Evolutionary conservation across 2,888 invertebrate species (phyloP), one percentile per base, ranked within the genome.

Genomic region (Polydesmus complanatus): DNA sequence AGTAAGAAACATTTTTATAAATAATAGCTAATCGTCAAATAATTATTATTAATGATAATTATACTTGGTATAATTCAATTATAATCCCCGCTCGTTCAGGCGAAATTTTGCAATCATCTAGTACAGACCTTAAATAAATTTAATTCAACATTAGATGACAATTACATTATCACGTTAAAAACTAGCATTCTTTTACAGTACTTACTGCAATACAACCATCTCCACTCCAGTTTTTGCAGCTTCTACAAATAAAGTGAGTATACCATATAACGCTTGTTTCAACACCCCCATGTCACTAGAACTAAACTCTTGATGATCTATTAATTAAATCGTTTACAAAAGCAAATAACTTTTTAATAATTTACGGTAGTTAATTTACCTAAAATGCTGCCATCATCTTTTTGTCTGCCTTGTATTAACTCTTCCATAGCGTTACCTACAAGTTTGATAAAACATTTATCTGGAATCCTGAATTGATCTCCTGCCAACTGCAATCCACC

Each of bases 401-500:
- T 5, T n/a, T 11, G 23, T 5, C 47, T 56, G 47, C 56, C 56
- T 5, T 14, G 3, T 19, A 23, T 25, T 8, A 47, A 14, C 1
- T 55, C 56, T 21, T 51, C 27, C 23, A 61, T 19, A 48, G 37
- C 56, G 18, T 23, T 21, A n/a, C 49, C 19, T 5, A 61, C 19
- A n/a, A 61, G 23, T 25, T 26, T 56, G 18, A 3, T 26, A 26
- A 58, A 61, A 50, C 61, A 58, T 14, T 50, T 61, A 18, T 51
- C 50, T n/a, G 56, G 26, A 3, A 61, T 19, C 22, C 51, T 25
- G 18, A 19, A n/a, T 1, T 56, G 5, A 61, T 61, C 61, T 2
- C 56, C 61, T 14, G 50, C 61, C 23, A 58, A 11, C 25, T 57
- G 56, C 27, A 61, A 50, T 26, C 56, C 61, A 56, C 50, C 55